A percentile compares a stretch with the other conserved stretches of the same genome.
These are phyloP conservation scores for Drosophila lacicola DNA, from an alignment of 2,888 invertebrate species.

Conservation along the genomic window DNA sequence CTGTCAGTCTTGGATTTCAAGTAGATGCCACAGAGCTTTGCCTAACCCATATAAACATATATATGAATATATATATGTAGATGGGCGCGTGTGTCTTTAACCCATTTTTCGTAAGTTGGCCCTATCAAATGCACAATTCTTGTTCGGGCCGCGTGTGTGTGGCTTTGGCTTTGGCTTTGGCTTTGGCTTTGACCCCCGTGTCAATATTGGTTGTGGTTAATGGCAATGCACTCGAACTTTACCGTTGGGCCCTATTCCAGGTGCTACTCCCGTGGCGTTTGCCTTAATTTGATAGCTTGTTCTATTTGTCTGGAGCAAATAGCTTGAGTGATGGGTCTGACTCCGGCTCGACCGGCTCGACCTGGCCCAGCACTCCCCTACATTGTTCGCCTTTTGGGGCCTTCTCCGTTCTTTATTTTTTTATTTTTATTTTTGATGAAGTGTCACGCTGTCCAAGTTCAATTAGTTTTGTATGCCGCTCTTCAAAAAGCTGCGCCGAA, in stretches of 20 bases:
- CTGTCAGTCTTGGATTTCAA: neutral
- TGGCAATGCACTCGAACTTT: constrained; percentile 51
- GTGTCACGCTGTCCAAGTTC: constrained; percentile 82
- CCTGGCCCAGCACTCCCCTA: constrained; percentile 27
- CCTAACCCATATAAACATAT: constrained; percentile 34
- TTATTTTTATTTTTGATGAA: constrained; percentile 57
- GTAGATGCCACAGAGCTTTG: constrained; percentile 31
- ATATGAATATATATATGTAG: neutral
- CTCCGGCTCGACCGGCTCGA: constrained; percentile 35
- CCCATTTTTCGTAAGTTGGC: constrained; percentile 47
- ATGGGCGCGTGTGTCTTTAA: constrained; percentile 32
- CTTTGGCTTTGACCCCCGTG: constrained; percentile 75
- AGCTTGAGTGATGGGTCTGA: constrained; percentile 64
- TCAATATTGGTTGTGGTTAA: constrained; percentile 68
- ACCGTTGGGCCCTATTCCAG: constrained; percentile 49
- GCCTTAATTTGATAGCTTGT: constrained; percentile 76
- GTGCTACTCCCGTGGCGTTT: constrained; percentile 63
- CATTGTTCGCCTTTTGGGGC: constrained; percentile 43
- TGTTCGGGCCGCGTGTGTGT: constrained; percentile 46
- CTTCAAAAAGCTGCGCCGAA: constrained; percentile 66
- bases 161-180: constrained; percentile 37
- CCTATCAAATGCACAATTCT: constrained; percentile 72
- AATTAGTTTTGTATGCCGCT: constrained; percentile 76
- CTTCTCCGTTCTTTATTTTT: constrained; percentile 2
- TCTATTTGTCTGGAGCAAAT: constrained; percentile 78